Evolutionary conservation across 2,113 vertebrate species (phyloP), one percentile per base, ranked within the genome.

Genomic region (Mirza zaza): DNA sequence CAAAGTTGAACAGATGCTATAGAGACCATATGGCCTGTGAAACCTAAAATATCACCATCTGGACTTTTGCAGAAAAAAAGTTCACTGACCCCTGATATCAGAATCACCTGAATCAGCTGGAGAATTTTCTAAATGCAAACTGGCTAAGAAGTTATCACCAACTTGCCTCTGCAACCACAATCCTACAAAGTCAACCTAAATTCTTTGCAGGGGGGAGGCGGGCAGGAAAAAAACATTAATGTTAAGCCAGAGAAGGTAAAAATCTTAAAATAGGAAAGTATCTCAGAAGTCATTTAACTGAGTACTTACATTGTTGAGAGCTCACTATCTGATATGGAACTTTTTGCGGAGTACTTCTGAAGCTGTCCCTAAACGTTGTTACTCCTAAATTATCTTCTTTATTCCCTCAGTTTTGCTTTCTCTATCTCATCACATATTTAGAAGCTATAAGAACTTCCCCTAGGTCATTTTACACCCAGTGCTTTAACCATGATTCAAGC

Each of bases 231-330:
- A 61, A 63, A 61, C 21, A 61, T 61, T 61, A 61, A 61, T 61
- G 59, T 61, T 48, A 91, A 91, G 36, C 6, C 83, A 82, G 18
- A 75, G 18, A 73, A 95, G 29, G 52, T 71, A 89, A 92, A 92
- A 88, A 88, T 52, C 57, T 48, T 95, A 17, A 94, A 91, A 77
- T 48, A 90, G 17, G 8, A n/a, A 96, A 95, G 63, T 65, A 81
- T 87, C 42, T 87, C 42, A 57, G 27, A 93, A 90, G 18, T 84
- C 48, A 90, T 20, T 87, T 87, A 80, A 59, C 9, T 42, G 15
- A 29, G 14, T 50, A 90, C 63, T 82, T 95, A 77, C 42, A 85
- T 21, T 70, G 36, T 36, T 71, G 68, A 48, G 52, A 65, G 45
- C 8, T 82, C 20, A 95, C 23, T 45, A 67, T 14, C 11, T 59